Base-by-base conservation (phyloP, 2,113 vertebrate genomes). In the Oxyruncus cristatus region DNA sequence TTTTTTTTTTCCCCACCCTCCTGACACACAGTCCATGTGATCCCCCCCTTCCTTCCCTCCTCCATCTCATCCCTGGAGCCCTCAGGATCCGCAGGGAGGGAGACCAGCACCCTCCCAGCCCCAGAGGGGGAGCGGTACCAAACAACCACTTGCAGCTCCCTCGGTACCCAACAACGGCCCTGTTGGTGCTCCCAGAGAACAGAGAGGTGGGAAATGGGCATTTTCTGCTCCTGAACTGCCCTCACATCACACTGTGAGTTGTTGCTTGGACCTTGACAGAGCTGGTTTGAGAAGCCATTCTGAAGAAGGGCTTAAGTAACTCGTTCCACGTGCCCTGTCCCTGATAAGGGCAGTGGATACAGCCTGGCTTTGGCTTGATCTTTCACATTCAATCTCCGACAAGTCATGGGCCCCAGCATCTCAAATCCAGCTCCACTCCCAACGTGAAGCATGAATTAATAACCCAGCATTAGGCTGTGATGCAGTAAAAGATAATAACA, bases 331-430 rank as follows among this genome's bases (percentile, higher is more conserved):
- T 7, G 2, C 8, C 23, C 20, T 8, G 9, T 7, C 58, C 15
- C 59, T 4, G 12, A 6, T 12, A 19, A 8, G 21, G 6, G 0
- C 1, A 1, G 24, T 8, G 22, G 63, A 3, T 8, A 15, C 44
- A 55, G 41, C 28, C 39, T 8, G 26, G 22, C 22, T 47, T 39
- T 37, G 33, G 14, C 24, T 32, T 15, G 7, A 35, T 6, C 55
- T 28, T 67, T 44, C 71, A 35, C 14, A 28, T 35, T 44, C 63
- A 30, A 14, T 11, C 49, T 22, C 33, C 33, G 27, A 28, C 39
- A 30, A 75, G 8, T 10, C 11, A 1, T 4, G 22, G 16, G 19
- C 58, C 71, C 4, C 6, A 88, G 39, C 44, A 70, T 7, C 62
- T 49, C 5, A 70, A 70, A 53, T 18, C 42, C 30, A 32, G 30